Conservation (phyloP, 2,113 vertebrate species). For the Monopterus albus region DNA sequence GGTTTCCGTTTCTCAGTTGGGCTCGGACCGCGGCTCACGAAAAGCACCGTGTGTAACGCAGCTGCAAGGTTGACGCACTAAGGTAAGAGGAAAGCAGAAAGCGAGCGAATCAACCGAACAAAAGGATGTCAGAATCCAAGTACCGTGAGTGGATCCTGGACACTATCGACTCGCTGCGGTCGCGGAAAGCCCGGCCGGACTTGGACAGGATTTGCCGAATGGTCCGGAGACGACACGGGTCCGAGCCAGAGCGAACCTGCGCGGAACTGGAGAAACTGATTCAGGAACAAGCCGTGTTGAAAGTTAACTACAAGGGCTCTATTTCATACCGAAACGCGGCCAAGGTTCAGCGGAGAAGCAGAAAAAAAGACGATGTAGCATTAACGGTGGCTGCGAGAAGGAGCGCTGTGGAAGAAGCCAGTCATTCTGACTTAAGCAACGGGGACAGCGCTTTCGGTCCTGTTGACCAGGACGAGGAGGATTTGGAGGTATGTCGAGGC, state of each 20-base stretch:
- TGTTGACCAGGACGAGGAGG: slow-evolving; percentile 79
- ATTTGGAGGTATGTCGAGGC: slow-evolving; percentile 74
- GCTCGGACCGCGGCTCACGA: slow-evolving; percentile 85
- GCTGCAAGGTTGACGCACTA: slow-evolving; percentile 77
- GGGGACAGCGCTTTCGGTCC: slow-evolving; percentile 82
- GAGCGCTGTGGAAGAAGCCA: slow-evolving; percentile 81
- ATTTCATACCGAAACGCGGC: slow-evolving; percentile 92
- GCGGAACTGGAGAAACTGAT: slow-evolving; percentile 92
- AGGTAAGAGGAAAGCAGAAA: slow-evolving; percentile 66
- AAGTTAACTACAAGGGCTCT: slow-evolving; percentile 94
- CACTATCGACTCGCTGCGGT: slow-evolving; percentile 93
- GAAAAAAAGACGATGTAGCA: slow-evolving; percentile 82
- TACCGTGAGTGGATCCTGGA: slow-evolving; percentile 93
- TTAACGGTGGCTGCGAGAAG: slow-evolving; percentile 75
- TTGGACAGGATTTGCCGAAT: slow-evolving; percentile 93
- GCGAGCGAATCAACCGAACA: slow-evolving; percentile 60
- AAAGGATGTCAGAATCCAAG: slow-evolving; percentile 83
- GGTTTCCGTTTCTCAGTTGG: slow-evolving; percentile 84
- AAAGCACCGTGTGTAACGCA: slow-evolving; percentile 77
- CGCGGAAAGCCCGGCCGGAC: slow-evolving; percentile 93
- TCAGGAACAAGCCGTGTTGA: slow-evolving; percentile 89
- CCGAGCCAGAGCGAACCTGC: slow-evolving; percentile 90
- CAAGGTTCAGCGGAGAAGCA: slow-evolving; percentile 87
- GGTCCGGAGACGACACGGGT: slow-evolving; percentile 92
- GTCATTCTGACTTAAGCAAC: slow-evolving; percentile 81